Evolutionary conservation across 2,797 vertebrate species (phyloP).

Genomic region (Champsocephalus esox): DNA sequence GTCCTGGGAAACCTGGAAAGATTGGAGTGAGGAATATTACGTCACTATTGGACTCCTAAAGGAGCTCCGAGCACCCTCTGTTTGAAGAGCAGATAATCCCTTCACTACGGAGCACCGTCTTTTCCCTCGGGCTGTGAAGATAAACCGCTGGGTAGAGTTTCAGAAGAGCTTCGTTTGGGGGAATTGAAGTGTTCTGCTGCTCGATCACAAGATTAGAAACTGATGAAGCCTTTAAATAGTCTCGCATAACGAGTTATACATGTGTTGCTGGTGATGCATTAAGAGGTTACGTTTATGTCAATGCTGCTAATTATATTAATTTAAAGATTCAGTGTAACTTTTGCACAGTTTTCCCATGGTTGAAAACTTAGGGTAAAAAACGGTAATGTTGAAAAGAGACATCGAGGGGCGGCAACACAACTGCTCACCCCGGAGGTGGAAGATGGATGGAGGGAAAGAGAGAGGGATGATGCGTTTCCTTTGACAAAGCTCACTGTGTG

Average conservation of each 20-base stretch:
- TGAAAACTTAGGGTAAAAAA: background rate
- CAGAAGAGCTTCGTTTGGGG: constrained; percentile 27
- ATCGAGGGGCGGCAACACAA: background rate
- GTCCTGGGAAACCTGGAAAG: constrained; percentile 6
- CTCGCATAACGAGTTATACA: too few species aligned
- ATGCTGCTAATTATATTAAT: too few species aligned
- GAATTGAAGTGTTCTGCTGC: constrained; percentile 7
- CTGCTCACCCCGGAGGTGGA: constrained; percentile 14
- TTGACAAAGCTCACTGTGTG: constrained; percentile 68
- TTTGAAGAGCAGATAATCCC: constrained; percentile 31
- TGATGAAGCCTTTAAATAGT: too few species aligned
- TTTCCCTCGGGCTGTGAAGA: constrained; percentile 1
- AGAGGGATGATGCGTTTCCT: constrained; percentile 43
- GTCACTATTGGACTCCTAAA: constrained; percentile 6
- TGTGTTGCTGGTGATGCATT: too few species aligned
- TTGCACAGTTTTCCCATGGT: background rate
- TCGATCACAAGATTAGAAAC: background rate
- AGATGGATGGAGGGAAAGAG: constrained; percentile 14
- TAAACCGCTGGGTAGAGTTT: constrained; percentile 5
- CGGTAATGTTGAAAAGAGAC: background rate
- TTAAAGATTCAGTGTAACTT: too few species aligned
- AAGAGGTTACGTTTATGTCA: too few species aligned
- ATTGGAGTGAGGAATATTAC: constrained; percentile 15
- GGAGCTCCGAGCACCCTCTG: constrained; percentile 14
- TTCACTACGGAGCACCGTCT: constrained; percentile 17